Percentiles rank a stretch among this genome's conserved stretches.
Evolutionary conservation across 2,888 invertebrate genomes (phyloP).

Genomic region (Thereva nobilitata): DNA sequence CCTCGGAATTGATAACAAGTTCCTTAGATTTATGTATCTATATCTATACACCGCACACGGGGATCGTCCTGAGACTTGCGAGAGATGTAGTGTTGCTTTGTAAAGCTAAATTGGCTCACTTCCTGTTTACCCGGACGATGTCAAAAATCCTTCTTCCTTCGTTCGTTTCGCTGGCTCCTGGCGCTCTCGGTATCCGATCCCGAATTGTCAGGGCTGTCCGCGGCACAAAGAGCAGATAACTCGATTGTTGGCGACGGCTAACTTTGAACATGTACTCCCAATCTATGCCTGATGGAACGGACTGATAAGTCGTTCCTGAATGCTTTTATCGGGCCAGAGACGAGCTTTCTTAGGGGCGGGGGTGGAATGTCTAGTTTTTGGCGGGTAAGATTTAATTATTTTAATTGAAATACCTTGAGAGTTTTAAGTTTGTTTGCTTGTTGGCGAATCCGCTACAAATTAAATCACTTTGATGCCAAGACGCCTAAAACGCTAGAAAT

Average conservation of each 20-base stretch:
- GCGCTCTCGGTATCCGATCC: constrained; percentile 16
- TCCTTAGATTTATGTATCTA: constrained; percentile 24
- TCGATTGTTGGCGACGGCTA: constrained; percentile 34
- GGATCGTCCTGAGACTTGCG: background rate
- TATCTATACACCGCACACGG: background rate
- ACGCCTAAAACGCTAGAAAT: too few species aligned
- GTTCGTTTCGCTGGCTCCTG: background rate
- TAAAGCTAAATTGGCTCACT: constrained; percentile 38
- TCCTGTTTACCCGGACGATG: constrained; percentile 40
- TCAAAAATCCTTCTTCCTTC: constrained; percentile 37
- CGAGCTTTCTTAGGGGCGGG: too few species aligned
- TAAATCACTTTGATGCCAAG: too few species aligned
- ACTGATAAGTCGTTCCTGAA: too few species aligned
- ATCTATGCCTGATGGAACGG: too few species aligned
- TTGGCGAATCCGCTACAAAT: too few species aligned
- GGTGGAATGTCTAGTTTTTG: too few species aligned
- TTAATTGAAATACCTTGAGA: too few species aligned
- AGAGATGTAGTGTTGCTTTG: constrained; percentile 21
- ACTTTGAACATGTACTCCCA: constrained; percentile 11
- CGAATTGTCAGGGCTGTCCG: constrained; percentile 19
- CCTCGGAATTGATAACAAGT: constrained; percentile 34
- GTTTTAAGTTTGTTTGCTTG: too few species aligned
- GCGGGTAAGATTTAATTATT: too few species aligned
- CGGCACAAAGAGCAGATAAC: constrained; percentile 25
- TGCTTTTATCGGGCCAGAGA: too few species aligned